phyloP scores from a whole-genome alignment of 30 jellyfish, hydroid and myxozoan species.

The Haliclystus octoradiatus region DNA sequence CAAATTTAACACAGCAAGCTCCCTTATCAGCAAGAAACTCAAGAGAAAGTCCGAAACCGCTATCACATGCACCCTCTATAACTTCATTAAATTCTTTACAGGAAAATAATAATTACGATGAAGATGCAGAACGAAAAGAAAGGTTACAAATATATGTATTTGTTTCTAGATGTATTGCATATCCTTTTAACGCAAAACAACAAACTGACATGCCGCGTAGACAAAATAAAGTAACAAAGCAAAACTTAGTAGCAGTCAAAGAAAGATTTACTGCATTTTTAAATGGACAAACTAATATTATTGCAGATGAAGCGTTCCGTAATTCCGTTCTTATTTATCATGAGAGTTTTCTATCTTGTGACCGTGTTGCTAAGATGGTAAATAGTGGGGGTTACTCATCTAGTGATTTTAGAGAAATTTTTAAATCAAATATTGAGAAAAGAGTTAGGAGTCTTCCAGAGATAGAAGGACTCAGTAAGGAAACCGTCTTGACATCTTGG shows the following conservation, averaged over 20 bases:
- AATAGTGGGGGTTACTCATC: conserved; percentile 96
- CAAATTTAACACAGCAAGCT: neutral
- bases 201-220: conserved; percentile 91
- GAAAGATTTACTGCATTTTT: conserved; percentile 82
- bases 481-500: conserved; percentile 96
- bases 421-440: conserved; percentile 84
- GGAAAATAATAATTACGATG: conserved; percentile 41
- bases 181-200: conserved; percentile 91
- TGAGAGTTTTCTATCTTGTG: conserved; percentile 85
- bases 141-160: conserved; percentile 77
- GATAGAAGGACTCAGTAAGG: conserved; percentile 94
- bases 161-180: conserved; percentile 85
- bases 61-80: neutral
- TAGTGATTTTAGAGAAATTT: conserved; percentile 85
- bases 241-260: conserved; percentile 60
- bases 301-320: conserved; percentile 88
- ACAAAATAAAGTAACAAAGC: conserved; percentile 83
- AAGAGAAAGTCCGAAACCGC: neutral
- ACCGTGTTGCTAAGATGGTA: conserved; percentile 91
- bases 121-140: conserved; percentile 73
- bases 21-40: neutral
- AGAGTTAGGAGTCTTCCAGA: conserved; percentile 85
- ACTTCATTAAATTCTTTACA: neutral
- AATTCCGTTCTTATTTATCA: conserved; percentile 77
- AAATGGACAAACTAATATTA: conserved; percentile 75